A percentile compares a stretch with the other conserved stretches of the same genome.
Evolutionary conservation across 2,113 vertebrate species (phyloP).

Genomic region (Myiozetetes cayanensis): DNA sequence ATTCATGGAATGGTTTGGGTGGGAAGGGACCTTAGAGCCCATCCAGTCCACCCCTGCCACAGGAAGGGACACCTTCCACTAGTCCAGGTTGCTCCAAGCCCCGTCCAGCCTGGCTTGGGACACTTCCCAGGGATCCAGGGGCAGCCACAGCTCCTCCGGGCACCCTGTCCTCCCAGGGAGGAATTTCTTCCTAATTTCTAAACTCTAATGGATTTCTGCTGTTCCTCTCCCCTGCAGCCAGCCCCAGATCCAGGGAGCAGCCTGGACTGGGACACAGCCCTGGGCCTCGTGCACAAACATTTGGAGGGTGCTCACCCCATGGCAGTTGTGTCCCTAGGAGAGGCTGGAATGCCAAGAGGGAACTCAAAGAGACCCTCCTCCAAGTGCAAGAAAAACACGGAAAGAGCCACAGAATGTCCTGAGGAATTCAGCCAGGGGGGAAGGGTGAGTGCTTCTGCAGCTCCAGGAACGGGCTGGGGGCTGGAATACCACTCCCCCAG

Average conservation of each 20-base stretch:
- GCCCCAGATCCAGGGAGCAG: neutral
- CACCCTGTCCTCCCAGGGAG: neutral
- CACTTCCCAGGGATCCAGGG: neutral
- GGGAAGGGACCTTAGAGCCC: neutral
- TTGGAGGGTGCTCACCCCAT: neutral
- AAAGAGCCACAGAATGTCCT: neutral
- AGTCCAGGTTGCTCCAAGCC: neutral
- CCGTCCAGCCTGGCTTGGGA: neutral
- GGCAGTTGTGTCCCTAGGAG: accelerated
- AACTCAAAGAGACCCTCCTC: neutral
- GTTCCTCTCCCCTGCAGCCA: neutral
- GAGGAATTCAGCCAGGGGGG: neutral
- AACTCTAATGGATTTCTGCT: neutral
- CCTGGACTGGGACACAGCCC: neutral
- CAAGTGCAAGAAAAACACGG: neutral
- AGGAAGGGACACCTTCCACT: neutral
- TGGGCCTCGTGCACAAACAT: neutral
- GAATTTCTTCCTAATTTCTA: neutral
- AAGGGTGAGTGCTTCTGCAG: neutral
- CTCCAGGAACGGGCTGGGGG: neutral
- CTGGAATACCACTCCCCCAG: neutral
- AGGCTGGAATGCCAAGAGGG: neutral
- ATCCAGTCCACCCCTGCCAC: neutral
- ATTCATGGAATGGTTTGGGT: neutral
- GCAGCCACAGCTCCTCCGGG: neutral